Base-by-base conservation (phyloP, 2,797 vertebrate genomes). In the Propithecus perrieri region DNA sequence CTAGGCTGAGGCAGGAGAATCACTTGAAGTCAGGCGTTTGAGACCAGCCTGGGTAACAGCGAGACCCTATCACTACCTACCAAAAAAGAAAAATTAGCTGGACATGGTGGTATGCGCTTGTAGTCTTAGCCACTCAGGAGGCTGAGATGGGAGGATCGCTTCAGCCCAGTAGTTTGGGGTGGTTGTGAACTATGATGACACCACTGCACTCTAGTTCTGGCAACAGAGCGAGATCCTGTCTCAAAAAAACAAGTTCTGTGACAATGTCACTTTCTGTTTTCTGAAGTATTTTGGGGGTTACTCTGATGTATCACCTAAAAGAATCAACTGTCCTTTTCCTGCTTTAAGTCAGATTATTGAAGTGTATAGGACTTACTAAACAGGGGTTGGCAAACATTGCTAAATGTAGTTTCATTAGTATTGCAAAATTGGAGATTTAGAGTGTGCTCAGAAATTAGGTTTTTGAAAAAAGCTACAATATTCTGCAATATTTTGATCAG, bases 401-500 rank as follows among this genome's bases (percentile, higher is more conserved):
- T 93, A 83, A 90, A 71, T 91, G 41, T 9, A 67, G 2, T 87
- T 89, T 94, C 46, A 55, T 87, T 94, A 76, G 38, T 87, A 75
- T 91, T 95, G 13, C 65, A 93, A 87, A 96, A 81, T 38, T 93
- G 15, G 46, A 13, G 38, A 88, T 43, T 72, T 91, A 84, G 65
- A 80, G 38, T 94, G 24, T 76, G 35, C 75, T 84, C 12, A 89
- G 75, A 92, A 86, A 79, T 94, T 61, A 69, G 28, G 12, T 46
- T 87, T 89, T 28, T 59, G 20, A 7, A 33, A 46, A 95, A 91
- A 76, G 0, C 22, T 35, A 72, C 14, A 93, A 1, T 91, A 74
- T 81, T 79, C 84, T 88, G 24, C 24, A 74, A n/a, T 79, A 86
- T 92, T 95, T 94, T 92, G n/a, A 74, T 94, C 24, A 94, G 10